These are phyloP conservation scores for Apocrypta bakeri DNA, from an alignment of 1,140 invertebrate genomes.

Conservation along the genomic window DNA sequence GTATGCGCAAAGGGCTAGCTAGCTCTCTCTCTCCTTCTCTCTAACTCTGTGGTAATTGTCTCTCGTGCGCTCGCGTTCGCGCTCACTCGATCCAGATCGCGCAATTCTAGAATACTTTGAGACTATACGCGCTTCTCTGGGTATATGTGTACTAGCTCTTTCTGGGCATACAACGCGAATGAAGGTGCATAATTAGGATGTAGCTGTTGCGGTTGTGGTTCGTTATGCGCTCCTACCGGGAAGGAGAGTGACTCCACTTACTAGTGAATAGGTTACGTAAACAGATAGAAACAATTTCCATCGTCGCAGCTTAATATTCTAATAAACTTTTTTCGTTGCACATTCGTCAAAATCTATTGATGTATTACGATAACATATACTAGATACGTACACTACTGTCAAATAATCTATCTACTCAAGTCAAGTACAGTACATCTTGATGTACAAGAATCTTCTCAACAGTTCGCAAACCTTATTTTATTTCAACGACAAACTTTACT, in stretches of 20 bases:
- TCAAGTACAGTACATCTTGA: no score
- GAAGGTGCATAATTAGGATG: not conserved
- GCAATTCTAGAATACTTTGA: conserved; percentile 21
- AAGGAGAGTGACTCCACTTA: not conserved
- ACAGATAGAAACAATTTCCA: not conserved
- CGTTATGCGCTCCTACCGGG: not conserved
- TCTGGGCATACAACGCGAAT: not conserved
- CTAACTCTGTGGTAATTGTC: conserved; percentile 1
- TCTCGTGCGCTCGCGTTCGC: not conserved
- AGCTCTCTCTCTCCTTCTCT: not conserved
- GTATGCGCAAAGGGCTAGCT: not conserved
- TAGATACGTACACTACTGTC: no score
- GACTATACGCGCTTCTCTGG: not conserved
- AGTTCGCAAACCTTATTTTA: no score
- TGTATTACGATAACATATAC: no score
- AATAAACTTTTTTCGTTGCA: no score
- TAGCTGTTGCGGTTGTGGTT: not conserved
- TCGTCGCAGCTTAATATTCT: not conserved
- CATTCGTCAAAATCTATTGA: no score
- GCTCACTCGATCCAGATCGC: not conserved
- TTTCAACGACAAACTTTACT: not conserved
- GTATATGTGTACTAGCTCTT: no score
- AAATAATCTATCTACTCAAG: no score
- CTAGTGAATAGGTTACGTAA: not conserved
- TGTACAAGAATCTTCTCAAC: no score